Conservation (phyloP, 2,113 vertebrate genomes). For the Myxocyprinus asiaticus region DNA sequence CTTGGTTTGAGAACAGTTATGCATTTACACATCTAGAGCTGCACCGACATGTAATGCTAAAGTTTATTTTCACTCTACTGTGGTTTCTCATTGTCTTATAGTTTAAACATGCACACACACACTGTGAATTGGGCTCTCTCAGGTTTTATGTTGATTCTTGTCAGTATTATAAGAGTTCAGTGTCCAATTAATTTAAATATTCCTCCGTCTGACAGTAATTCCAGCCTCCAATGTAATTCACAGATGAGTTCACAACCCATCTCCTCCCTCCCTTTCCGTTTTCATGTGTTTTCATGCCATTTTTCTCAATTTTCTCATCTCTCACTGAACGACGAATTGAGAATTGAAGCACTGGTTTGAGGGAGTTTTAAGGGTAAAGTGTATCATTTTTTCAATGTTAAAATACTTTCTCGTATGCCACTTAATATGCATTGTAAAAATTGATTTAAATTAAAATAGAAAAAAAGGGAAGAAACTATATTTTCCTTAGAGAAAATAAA, state of each 20-base stretch:
- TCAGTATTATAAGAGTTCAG: conserved; percentile 43
- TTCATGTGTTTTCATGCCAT: not conserved
- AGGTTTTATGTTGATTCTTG: conserved; percentile 18
- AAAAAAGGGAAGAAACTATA: no score
- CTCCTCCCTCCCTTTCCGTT: conserved; percentile 10
- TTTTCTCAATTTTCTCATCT: conserved; percentile 27
- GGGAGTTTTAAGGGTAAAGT: no score
- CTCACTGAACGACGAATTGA: conserved; percentile 24
- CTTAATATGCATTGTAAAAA: no score
- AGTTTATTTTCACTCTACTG: conserved; percentile 18
- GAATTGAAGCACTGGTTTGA: conserved; percentile 2
- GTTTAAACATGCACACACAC: conserved; percentile 39
- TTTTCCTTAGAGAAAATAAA: no score
- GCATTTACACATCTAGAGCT: conserved; percentile 29
- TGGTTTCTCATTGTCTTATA: conserved; percentile 1
- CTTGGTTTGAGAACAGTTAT: conserved; percentile 37
- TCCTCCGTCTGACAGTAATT: conserved; percentile 60
- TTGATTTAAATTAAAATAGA: no score
- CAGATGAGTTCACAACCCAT: conserved; percentile 55
- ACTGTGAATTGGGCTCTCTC: conserved; percentile 40
- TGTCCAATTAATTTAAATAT: conserved; percentile 54
- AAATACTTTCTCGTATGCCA: no score
- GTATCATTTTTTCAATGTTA: no score
- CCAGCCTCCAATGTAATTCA: conserved; percentile 58
- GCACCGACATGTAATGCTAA: not conserved